phyloP scores from a whole-genome alignment of 2,113 vertebrate genomes.

The Leuciscus idus region DNA sequence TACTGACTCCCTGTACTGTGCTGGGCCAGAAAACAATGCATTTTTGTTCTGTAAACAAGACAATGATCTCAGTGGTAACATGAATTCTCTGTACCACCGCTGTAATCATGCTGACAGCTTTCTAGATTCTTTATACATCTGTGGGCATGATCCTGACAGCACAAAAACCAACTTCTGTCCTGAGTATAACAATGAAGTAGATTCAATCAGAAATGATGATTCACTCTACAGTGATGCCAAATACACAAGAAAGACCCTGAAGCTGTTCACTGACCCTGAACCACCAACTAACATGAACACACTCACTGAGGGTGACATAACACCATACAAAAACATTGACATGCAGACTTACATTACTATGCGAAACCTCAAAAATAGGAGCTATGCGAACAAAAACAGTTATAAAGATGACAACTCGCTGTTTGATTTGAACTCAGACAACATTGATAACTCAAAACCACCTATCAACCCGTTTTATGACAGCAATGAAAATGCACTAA shows the following conservation, averaged over 20 bases:
- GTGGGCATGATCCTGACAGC: background rate
- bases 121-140: constrained; percentile 54
- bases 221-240: constrained; percentile 63
- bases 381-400: background rate
- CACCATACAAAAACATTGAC: constrained; percentile 79
- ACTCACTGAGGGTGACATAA: constrained; percentile 64
- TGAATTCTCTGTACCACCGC: constrained; percentile 45
- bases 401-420: constrained; percentile 45
- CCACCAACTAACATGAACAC: constrained; percentile 25
- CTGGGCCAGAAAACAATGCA: constrained; percentile 14
- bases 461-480: constrained; percentile 9
- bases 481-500: constrained; percentile 38
- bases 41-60: constrained; percentile 52
- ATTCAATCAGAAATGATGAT: constrained; percentile 63
- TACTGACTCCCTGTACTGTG: constrained; percentile 50
- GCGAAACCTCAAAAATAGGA: constrained; percentile 18
- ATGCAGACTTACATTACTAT: constrained; percentile 65
- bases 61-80: constrained; percentile 47
- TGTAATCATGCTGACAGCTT: constrained; percentile 46
- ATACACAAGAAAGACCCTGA: constrained; percentile 34
- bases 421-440: constrained; percentile 32
- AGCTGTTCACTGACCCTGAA: constrained; percentile 34
- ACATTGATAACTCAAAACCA: background rate
- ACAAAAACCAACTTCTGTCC: constrained; percentile 17
- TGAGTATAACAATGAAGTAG: constrained; percentile 12